Evolutionary conservation across 2,888 invertebrate genomes (phyloP), one percentile per base, ranked within the genome.

Genomic region (Trichogramma evanescens): DNA sequence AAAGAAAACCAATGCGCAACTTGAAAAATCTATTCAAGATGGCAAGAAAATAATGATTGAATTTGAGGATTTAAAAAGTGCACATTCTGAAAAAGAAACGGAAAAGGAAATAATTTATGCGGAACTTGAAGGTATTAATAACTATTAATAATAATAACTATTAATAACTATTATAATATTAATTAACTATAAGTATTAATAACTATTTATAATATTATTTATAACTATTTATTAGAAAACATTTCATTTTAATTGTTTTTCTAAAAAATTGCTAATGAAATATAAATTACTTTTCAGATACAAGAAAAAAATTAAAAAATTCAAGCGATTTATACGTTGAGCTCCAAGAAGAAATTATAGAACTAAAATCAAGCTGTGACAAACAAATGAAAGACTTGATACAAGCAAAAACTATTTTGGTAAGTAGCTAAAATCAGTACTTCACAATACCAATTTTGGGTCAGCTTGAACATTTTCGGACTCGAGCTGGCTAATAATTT

Each of bases 291-390:
- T 58, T 68, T 69, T 9, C 61, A 63, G 86, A 86, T 74, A 74
- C 82, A 39, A 81, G 79, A 65, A 79, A 83, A 26, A 83, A 84
- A 68, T 75, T 82, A 6, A 80, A 80, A 63, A 79, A 81, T 64
- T 74, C 81, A 41, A 78, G 80, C 67, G 82, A 83, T 65, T 83
- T 83, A 69, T 82, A 82, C 66, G 74, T 76, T 6, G 82, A 82
- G 63, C 70, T 87, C 58, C 76, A 79, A 64, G 80, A 80, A 56
- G 77, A 83, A 63, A 84, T 75, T 42, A 64, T 68, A 43, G 69
- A 66, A 6, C 65, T 71, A 26, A 67, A 84, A 69, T 80, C 81
- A 10, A 82, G 83, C 58, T 76, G 83, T 26, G 83, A 84, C 72
- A 74, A 81, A 4, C 83, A 86, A 38, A 64, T 61, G n/a, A 65